Base-by-base conservation (phyloP, 1,140 invertebrate genomes). In the Achroia grisella region DNA sequence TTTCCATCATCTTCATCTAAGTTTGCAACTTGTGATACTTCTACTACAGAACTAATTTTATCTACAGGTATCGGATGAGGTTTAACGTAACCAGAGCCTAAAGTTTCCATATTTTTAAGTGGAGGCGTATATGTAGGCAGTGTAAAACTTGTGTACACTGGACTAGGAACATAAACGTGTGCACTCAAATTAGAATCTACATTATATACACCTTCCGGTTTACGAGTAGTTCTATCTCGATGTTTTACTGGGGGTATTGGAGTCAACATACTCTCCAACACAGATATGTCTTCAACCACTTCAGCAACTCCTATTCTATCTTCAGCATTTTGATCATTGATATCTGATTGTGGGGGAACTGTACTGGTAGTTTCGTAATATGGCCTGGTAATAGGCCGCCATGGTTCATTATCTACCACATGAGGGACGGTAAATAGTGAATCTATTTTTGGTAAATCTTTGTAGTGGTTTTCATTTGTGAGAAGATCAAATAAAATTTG, bases 1-100 rank as follows among this genome's bases (percentile, higher is more conserved):
- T 81, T 78, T 17, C 81, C 81, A 43, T 86, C 81, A 54, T 81
- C 71, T 32, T 68, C 67, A 48, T 76, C 65, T 39, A 55, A 41
- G 10, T 43, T 33, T 28, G 48, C 57, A 11, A 12, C 63, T 61
- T 45, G 54, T 17, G 66, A 41, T 37, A 58, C 62, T 62, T 81
- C 77, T 14, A 82, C 72, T 10, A 75, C 81, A 36, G 81, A 62
- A 46, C 86, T 84, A 39, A 92, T 90, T 81, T 91, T 92, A 55
- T 92, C 89, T 2, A 92, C 89, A 1, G 90, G 90, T 57, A 92
- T 89, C 8, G 90, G 90, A 62, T 91, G 90, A 32, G 89, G 80
- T 66, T 86, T 87, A 4, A 87, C 75, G 52, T 84, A 87, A 44
- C 77, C 85, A 5, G 84, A 84, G 9, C 88, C 88, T 30, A 89